Evolutionary conservation across 2,113 vertebrate genomes (phyloP), one percentile per base, ranked within the genome.

Genomic region (Embiotoca jacksoni): DNA sequence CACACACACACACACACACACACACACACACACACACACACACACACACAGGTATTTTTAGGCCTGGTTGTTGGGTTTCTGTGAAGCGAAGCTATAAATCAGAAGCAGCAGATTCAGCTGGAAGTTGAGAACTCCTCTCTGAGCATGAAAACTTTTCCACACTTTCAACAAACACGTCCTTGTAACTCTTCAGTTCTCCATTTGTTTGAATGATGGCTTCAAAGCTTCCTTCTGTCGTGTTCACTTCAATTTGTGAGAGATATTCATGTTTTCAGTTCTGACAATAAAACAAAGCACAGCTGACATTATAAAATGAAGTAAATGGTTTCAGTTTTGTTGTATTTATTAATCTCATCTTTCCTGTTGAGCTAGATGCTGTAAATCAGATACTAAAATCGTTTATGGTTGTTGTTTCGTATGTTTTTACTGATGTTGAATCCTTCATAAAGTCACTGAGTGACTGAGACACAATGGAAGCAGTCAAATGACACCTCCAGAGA

Each of bases 51-150:
- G 1, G 70, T 88, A 86, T 84, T 91, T 91, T 88, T 82, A 82
- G 72, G 62, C 2, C 65, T 49, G 54, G 53, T 50, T 62, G 75
- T 72, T 73, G 78, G 75, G 59, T 72, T 89, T 82, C 58, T 81
- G 65, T 79, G 37, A 70, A 83, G 78, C 0, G 3, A 56, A 90
- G 49, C 82, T 86, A 77, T 81, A 85, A 88, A 86, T 87, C 80
- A 90, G 47, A 56, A 41, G 30, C 74, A 80, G 69, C 75, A 57
- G 78, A 60, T 66, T 36, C 54, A 66, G 78, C 63, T 35, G 59
- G n/a, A 46, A 69, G 59, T 74, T 59, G 13, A 41, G 39, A 41
- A 41, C 7, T 41, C 39, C 7, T 41, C 39, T 23, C 23, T 23
- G 23, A 37, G 60, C 11, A 39, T 41, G 39, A 44, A 59, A 33